These are phyloP conservation scores for Chelonia mydas DNA, from an alignment of 2,797 vertebrate species.

Conservation along the genomic window DNA sequence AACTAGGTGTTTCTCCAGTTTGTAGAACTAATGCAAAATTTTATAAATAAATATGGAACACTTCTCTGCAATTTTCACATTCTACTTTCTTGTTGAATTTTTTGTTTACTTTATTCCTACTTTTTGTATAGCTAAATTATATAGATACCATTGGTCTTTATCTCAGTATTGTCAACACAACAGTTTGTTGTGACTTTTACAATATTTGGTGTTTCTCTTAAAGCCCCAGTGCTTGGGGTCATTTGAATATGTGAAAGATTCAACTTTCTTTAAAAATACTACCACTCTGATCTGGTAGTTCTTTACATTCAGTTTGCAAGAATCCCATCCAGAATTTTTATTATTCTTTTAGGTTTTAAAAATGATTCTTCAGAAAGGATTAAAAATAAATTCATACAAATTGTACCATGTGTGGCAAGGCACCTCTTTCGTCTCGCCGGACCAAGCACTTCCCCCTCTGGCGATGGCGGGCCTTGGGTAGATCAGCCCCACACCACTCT, in stretches of 20 bases:
- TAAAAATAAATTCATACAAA: neutral
- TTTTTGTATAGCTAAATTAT: neutral
- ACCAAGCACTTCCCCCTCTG: too few species aligned
- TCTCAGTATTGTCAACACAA: neutral
- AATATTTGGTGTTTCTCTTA: neutral
- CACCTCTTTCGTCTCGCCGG: too few species aligned
- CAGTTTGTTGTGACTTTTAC: neutral
- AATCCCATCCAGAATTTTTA: neutral
- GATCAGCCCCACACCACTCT: too few species aligned
- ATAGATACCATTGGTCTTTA: neutral
- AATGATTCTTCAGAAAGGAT: neutral
- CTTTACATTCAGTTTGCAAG: neutral
- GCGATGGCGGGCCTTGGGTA: too few species aligned
- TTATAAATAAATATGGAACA: neutral
- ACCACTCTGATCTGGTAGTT: neutral
- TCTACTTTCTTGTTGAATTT: neutral
- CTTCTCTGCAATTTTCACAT: neutral
- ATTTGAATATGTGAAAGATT: neutral
- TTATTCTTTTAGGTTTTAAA: neutral
- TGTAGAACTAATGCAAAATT: neutral
- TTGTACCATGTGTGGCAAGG: neutral
- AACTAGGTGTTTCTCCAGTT: neutral
- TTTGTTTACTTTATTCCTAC: neutral
- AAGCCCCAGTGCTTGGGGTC: neutral
- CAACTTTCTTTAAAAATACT: neutral